Percentiles rank a stretch among this genome's conserved stretches.
Conservation (phyloP, 2,888 invertebrate species). For the Oligia fasciuncula region DNA sequence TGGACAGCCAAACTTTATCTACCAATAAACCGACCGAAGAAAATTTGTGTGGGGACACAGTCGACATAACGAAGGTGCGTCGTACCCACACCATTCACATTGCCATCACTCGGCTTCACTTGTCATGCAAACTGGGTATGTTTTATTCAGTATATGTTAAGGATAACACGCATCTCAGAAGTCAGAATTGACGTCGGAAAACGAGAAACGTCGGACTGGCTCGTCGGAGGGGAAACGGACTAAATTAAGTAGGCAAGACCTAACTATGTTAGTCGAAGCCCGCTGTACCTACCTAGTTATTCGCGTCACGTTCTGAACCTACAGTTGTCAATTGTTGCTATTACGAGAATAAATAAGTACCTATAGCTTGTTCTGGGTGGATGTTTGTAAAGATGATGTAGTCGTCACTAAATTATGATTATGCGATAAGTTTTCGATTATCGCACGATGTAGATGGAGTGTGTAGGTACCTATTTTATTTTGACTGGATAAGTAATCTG, state of each 20-base stretch:
- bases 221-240: slow-evolving; percentile 34
- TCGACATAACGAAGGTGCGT: slow-evolving; percentile 36
- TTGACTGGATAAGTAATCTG: not conserved
- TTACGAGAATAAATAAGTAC: slow-evolving; percentile 58
- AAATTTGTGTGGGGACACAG: slow-evolving; percentile 35
- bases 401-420: slow-evolving; percentile 19
- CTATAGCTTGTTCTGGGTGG: slow-evolving; percentile 46
- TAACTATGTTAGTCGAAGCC: slow-evolving; percentile 49
- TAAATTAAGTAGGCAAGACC: slow-evolving; percentile 55
- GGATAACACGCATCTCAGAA: slow-evolving; percentile 69
- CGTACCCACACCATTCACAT: slow-evolving; percentile 38
- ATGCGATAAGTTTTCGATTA: not conserved
- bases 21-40: slow-evolving; percentile 26
- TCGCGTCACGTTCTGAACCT: slow-evolving; percentile 56
- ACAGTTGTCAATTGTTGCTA: slow-evolving; percentile 64
- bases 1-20: slow-evolving; percentile 4
- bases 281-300: slow-evolving; percentile 26
- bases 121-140: slow-evolving; percentile 76
- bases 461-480: not conserved
- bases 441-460: not conserved
- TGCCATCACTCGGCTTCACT: slow-evolving; percentile 64
- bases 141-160: slow-evolving; percentile 74
- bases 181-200: slow-evolving; percentile 71
- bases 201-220: slow-evolving; percentile 63
- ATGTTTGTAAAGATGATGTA: slow-evolving; percentile 33